Base-by-base conservation (phyloP, 2,113 vertebrate genomes). In the Perca schrenkii region DNA sequence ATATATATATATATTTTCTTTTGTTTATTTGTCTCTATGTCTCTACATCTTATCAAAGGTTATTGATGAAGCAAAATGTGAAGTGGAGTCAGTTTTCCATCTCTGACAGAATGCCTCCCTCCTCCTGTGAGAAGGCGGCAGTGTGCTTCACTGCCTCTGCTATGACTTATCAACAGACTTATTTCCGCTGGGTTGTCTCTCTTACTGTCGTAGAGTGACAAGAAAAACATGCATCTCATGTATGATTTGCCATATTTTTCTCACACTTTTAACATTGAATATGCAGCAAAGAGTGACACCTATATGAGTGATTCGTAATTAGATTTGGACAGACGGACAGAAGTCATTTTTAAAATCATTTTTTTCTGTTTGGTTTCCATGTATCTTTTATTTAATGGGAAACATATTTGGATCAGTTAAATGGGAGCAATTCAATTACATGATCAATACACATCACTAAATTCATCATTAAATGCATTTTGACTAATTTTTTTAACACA, bases 61-160 rank as follows among this genome's bases (percentile, higher is more conserved):
- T 91, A 88, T 83, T 91, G 90, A 86, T 88, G 87, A 90, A 78
- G 87, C 70, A 72, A 69, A 87, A 74, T 88, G 86, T 92, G 82
- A 88, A 90, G 88, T 90, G 83, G 89, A 89, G 89, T 93, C 89
- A 88, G 74, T 90, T 90, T 83, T 86, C 87, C 83, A 56, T 88
- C 78, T 82, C 70, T 84, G 85, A 81, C 82, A 80, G 75, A 73
- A 63, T 31, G 64, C 78, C 75, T 82, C 74, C 82, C 75, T 71
- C 80, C 79, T 80, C 77, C 77, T 90, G 68, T 67, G 86, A 80
- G 80, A 52, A 83, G 90, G 81, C 67, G 62, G 84, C 82, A 74
- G 77, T 88, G 82, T 90, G 86, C 88, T 80, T 86, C 74, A 25
- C 81, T 85, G 89, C 79, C 76, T 79, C 85, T 22, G 79, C 87